Base-by-base conservation (phyloP, 1,140 invertebrate genomes). In the Drosophila tsacasi region DNA sequence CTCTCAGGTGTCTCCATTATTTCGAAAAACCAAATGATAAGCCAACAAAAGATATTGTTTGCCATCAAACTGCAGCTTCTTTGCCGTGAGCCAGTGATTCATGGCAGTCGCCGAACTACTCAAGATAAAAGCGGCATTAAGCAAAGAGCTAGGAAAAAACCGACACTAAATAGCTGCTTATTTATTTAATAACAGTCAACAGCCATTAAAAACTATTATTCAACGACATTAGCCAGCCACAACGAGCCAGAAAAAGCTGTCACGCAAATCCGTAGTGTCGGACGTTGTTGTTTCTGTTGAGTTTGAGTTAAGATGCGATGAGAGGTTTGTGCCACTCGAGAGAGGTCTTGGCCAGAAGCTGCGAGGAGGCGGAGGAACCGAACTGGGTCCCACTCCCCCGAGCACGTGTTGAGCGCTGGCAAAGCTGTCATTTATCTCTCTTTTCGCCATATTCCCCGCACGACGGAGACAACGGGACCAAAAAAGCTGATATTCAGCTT, bases 111-210 rank as follows among this genome's bases (percentile, higher is more conserved):
- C 40, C 47, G n/a, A 50, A 61, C 50, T 39, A 63, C 54, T 49
- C 44, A 46, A 66, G 59, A 42, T 83, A 37, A 66, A 63, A 66
- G 59, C 42, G 57, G 55, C 67, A 47, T 58, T 52, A 67, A 73
- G 63, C 67, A 73, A 73, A 73, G 54, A 35, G 64, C 19, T 55
- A 37, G 35, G n/a, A n/a, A 42, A 60, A 71, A 72, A n/a, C 39
- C 68, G 68, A 59, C 65, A 47, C 76, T 73, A 79, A 87, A 87
- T 79, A 80, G 64, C 62, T 52, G 83, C 71, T 86, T 83, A 87
- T 87, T 87, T 87, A 77, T 80, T 87, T 87, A 87, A 87, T 83
- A 72, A 87, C 63, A 76, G 79, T 80, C 83, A 85, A 86, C 75
- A 82, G 58, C 60, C 76, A 72, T 76, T 87, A 83, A 83, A 77